phyloP scores from a whole-genome alignment of 2,888 invertebrate species.

The Eilema caniola region DNA sequence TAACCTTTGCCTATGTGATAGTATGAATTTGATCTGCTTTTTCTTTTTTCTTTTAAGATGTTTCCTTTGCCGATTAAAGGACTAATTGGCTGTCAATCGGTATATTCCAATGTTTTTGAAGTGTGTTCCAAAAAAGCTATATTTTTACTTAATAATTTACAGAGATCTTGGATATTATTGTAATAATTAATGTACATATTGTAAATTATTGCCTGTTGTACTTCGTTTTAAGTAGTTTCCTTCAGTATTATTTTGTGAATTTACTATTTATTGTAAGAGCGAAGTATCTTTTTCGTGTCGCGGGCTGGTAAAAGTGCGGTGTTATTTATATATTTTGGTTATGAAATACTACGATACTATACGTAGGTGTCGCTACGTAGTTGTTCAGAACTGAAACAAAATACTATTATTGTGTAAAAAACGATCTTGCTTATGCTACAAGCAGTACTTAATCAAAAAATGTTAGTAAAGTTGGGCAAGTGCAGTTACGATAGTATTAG shows the following conservation, averaged over 20 bases:
- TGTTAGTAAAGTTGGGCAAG: neutral
- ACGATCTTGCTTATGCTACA: too few relatives aligned
- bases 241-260: conserved; percentile 33
- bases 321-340: neutral
- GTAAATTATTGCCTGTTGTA: conserved; percentile 47
- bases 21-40: too few relatives aligned
- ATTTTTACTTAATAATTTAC: conserved; percentile 12
- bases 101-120: neutral
- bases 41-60: too few relatives aligned
- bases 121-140: conserved; percentile 14
- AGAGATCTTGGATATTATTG: conserved; percentile 20
- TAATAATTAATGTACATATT: conserved; percentile 47
- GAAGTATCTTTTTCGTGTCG: neutral
- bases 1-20: too few relatives aligned
- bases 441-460: neutral
- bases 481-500: neutral
- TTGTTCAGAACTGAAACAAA: neutral
- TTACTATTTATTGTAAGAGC: conserved; percentile 8
- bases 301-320: neutral
- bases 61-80: neutral
- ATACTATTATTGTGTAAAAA: too few relatives aligned
- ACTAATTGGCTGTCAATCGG: neutral
- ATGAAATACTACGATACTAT: neutral
- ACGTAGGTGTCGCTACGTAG: neutral
- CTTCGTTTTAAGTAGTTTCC: conserved; percentile 28